Evolutionary conservation across 2,113 vertebrate genomes (phyloP), one percentile per base, ranked within the genome.

Genomic region (Prietella phreatophila): DNA sequence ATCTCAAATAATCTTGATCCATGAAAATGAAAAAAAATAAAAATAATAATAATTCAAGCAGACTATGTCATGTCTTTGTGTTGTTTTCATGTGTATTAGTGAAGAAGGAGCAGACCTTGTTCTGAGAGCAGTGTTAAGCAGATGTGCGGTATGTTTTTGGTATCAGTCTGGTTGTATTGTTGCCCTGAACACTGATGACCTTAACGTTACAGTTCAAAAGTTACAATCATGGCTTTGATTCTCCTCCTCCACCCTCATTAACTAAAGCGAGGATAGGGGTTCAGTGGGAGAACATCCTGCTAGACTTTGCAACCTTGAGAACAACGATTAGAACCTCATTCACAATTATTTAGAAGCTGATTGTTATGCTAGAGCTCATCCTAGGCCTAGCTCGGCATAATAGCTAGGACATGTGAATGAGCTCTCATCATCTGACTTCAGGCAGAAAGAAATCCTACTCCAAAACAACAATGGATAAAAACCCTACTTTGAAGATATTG

Each of bases 401-500:
- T 85, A 88, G 88, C 86, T 92, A 87, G 91, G 93, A 89, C 89
- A 47, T 85, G 89, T 91, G 90, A 93, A 92, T 88, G 91, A 94
- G 91, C 89, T 91, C 89, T 75, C 65, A 63, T 91, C 92, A 93
- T 94, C 90, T 92, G 90, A 93, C 92, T 92, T 93, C 92, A 92
- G 93, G 93, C 92, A 84, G 89, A 93, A 93, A 89, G 89, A 92
- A 91, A 89, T 91, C 91, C 92, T 92, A 91, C 91, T 92, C 93
- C 92, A 91, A 94, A 94, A 94, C 92, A 94, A 93, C 93, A 94
- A 91, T 91, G 89, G 93, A 92, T 92, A 93, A 94, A 83, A 93
- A 92, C 92, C 92, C 91, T 93, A 93, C 92, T 93, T 93, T 93
- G 92, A 91, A 91, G 91, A 93, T 94, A 93, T 92, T 90, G 89